phyloP scores from a whole-genome alignment of 2,888 invertebrate genomes.

The Callimorpha dominula region DNA sequence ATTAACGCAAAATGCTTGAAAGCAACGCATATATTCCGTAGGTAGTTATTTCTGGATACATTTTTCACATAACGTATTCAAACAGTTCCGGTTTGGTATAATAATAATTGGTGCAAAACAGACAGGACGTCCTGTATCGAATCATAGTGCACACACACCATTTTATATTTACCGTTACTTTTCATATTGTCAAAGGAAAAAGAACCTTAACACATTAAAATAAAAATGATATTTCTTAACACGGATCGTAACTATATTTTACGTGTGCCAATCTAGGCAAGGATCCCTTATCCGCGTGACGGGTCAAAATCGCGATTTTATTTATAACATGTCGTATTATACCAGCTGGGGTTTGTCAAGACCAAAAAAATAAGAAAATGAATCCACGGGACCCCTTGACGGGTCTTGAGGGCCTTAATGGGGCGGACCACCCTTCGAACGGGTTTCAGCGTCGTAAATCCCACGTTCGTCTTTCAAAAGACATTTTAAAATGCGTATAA shows the following conservation, averaged over 20 bases:
- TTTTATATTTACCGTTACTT: constrained; percentile 51
- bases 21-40: constrained; percentile 25
- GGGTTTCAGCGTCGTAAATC: constrained; percentile 83
- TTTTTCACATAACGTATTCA: constrained; percentile 63
- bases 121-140: constrained; percentile 85
- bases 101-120: constrained; percentile 84
- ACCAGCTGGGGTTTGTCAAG: constrained; percentile 85
- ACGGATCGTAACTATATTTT: constrained; percentile 21
- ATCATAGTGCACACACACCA: constrained; percentile 65
- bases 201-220: constrained; percentile 38
- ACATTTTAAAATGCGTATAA: constrained; percentile 86
- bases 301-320: constrained; percentile 86
- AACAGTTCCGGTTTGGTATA: constrained; percentile 78
- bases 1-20: constrained; percentile 25
- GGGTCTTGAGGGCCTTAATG: constrained; percentile 61
- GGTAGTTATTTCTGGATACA: constrained; percentile 39
- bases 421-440: constrained; percentile 82
- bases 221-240: constrained; percentile 28
- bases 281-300: constrained; percentile 81
- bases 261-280: constrained; percentile 65
- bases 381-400: constrained; percentile 70
- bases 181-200: constrained; percentile 41
- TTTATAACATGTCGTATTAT: constrained; percentile 83
- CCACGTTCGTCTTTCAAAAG: constrained; percentile 84
- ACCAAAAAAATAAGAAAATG: constrained; percentile 82